These are phyloP conservation scores for Pelmatolapia mariae DNA, from an alignment of 2,113 vertebrate genomes.

Conservation along the genomic window DNA sequence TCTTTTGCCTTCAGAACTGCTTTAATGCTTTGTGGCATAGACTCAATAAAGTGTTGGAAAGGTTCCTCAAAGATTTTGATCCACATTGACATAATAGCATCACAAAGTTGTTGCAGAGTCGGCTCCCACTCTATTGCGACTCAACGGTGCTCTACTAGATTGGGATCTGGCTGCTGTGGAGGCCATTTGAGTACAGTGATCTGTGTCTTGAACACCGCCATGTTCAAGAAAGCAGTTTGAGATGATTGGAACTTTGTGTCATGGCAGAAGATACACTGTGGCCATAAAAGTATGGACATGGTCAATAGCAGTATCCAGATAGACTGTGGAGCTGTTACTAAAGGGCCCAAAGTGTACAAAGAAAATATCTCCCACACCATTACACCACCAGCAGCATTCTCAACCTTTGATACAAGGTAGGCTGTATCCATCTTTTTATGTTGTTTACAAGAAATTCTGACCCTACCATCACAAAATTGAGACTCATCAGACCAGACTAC, in stretches of 20 bases:
- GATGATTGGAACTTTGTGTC: not conserved
- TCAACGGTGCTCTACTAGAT: not conserved
- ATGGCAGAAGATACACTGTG: not conserved
- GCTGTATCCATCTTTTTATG: not conserved
- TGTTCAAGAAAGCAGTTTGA: not conserved
- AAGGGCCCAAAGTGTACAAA: not conserved
- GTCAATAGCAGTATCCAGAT: not conserved
- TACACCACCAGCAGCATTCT: not conserved
- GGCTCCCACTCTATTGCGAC: not conserved
- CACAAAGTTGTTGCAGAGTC: not conserved
- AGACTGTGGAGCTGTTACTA: not conserved
- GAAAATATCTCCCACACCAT: not conserved
- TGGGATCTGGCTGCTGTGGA: not conserved
- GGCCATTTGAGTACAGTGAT: not conserved
- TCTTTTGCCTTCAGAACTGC: not conserved
- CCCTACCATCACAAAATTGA: not conserved
- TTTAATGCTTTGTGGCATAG: not conserved
- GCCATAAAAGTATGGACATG: not conserved
- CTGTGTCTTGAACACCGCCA: not conserved
- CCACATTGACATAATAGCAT: not conserved
- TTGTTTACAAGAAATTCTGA: not conserved
- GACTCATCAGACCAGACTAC: not conserved
- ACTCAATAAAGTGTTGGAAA: not conserved
- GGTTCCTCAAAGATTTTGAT: not conserved
- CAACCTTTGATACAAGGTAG: not conserved